Conservation (phyloP, 1,140 invertebrate genomes). For the Hormaphis cornu region DNA sequence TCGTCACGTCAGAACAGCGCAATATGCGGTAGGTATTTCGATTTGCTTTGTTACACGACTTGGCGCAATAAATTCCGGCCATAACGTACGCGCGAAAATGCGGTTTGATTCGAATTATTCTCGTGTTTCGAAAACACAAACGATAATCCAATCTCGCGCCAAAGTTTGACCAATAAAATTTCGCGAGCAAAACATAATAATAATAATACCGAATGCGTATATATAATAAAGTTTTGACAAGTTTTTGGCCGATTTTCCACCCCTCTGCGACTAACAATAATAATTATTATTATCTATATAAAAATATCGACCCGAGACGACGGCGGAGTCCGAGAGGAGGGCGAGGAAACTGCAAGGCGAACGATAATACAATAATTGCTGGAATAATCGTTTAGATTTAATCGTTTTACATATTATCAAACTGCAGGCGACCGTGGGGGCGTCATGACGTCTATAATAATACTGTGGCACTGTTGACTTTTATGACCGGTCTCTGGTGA, state of each 20-base stretch:
- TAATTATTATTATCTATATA: constrained; percentile 1
- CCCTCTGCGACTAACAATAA: neutral
- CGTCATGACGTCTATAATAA: too few species aligned
- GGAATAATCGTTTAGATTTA: constrained; percentile 22
- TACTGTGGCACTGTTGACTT: too few species aligned
- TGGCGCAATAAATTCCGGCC: too few species aligned
- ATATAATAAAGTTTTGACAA: constrained; percentile 18
- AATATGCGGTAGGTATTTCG: too few species aligned
- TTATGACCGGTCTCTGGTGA: too few species aligned
- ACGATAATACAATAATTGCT: constrained; percentile 25
- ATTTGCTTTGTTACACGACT: too few species aligned
- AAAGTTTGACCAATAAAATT: neutral
- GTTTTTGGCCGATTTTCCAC: neutral
- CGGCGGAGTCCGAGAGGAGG: neutral
- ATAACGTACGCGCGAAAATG: neutral
- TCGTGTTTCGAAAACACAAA: neutral
- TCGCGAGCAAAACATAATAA: neutral
- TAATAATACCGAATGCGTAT: neutral
- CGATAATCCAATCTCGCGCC: neutral
- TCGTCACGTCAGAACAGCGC: too few species aligned
- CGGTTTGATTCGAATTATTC: neutral
- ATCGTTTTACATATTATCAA: constrained; percentile 21
- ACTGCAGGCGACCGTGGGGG: too few species aligned
- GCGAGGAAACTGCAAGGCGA: neutral
- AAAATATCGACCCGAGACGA: constrained; percentile 14